These are phyloP conservation scores for Ladona fulva DNA, from an alignment of 1,140 invertebrate genomes.

Conservation along the genomic window DNA sequence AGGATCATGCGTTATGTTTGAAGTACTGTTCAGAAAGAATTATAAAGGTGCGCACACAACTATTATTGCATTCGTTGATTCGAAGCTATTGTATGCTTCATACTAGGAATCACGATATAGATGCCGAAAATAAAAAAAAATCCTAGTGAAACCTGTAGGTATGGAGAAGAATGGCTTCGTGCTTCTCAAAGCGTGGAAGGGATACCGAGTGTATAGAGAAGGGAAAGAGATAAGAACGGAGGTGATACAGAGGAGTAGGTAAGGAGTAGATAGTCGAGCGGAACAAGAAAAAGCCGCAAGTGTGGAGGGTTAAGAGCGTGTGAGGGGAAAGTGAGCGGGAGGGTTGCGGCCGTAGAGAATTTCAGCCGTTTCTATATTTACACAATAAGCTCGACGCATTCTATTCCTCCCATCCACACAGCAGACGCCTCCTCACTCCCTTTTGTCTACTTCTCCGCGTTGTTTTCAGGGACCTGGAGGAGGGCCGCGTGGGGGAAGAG, in stretches of 20 bases:
- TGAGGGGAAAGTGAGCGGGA: not conserved
- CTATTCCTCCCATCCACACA: not conserved
- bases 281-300: not conserved
- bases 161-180: no score
- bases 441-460: not conserved
- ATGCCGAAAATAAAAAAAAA: no score
- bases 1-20: no score
- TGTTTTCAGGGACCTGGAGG: not conserved
- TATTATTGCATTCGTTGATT: no score
- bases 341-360: not conserved
- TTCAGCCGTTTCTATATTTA: conserved; percentile 10
- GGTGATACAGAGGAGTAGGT: not conserved
- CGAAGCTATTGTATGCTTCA: no score
- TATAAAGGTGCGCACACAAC: no score
- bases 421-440: not conserved
- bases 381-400: not conserved
- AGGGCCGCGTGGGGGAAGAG: not conserved
- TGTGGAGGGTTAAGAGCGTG: not conserved
- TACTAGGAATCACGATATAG: no score
- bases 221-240: not conserved
- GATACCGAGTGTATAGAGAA: no score
- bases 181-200: no score
- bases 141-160: no score
- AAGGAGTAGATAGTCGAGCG: not conserved
- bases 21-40: no score